Percentiles rank a stretch among this genome's conserved stretches.
Conservation (phyloP, 2,888 invertebrate genomes). For the Drosophila meridionalis region DNA sequence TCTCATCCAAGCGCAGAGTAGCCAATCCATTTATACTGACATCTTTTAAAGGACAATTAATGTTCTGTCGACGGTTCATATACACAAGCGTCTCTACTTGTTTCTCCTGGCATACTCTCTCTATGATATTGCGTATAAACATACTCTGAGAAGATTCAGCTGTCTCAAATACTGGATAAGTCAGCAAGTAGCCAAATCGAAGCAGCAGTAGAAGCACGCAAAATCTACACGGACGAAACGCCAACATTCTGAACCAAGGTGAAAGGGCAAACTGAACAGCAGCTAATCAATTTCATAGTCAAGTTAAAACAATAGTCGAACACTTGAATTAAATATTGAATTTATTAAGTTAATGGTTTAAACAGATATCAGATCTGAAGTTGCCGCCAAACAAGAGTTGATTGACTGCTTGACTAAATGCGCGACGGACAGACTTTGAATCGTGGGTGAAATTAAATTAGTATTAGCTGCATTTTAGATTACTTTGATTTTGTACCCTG, state of each 20-base stretch:
- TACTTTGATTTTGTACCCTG: not conserved
- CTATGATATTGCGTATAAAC: not conserved
- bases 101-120: not conserved
- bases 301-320: not conserved
- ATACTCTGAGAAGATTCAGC: not conserved
- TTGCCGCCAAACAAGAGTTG: not conserved
- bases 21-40: not conserved
- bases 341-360: constrained; percentile 6
- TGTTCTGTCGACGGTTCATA: not conserved
- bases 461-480: not conserved
- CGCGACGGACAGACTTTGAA: not conserved
- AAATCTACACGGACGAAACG: not conserved
- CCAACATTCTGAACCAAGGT: not conserved
- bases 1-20: not conserved
- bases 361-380: constrained; percentile 6
- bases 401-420: not conserved
- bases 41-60: not conserved
- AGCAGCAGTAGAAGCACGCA: not conserved
- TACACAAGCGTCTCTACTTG: not conserved
- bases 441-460: not conserved
- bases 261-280: not conserved
- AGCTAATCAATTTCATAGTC: not conserved
- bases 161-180: not conserved
- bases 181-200: not conserved
- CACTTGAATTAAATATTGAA: not conserved